Conservation (phyloP, 1,140 invertebrate genomes). For the Bacillus rossius region DNA sequence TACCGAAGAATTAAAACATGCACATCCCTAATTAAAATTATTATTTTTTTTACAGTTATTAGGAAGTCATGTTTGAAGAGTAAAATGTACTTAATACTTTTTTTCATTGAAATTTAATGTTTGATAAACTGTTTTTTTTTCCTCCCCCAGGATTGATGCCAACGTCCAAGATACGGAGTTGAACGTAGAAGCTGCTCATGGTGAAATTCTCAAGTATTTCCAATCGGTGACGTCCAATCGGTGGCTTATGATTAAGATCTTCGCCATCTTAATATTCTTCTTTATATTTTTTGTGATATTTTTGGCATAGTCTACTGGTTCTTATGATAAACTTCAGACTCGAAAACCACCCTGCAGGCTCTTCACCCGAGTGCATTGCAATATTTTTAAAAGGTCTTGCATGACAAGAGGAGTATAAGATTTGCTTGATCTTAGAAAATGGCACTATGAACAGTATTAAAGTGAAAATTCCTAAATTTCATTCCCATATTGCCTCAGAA, state of each 20-base stretch:
- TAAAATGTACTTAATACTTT: neutral
- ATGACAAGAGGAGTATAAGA: too few relatives aligned
- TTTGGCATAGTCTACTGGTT: constrained; percentile 55
- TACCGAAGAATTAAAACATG: too few relatives aligned
- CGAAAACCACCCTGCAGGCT: too few relatives aligned
- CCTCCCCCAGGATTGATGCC: constrained; percentile 78
- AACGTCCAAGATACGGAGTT: constrained; percentile 94
- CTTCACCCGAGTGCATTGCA: too few relatives aligned
- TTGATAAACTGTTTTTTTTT: constrained; percentile 16
- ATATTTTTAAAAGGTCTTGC: too few relatives aligned
- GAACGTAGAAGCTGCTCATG: constrained; percentile 96
- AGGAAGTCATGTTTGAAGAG: neutral
- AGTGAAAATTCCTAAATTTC: too few relatives aligned
- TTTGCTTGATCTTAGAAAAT: too few relatives aligned
- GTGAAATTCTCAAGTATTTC: constrained; percentile 97
- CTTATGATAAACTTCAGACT: too few relatives aligned
- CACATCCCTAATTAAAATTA: neutral
- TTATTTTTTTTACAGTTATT: neutral
- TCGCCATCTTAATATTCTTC: constrained; percentile 97
- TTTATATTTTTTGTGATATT: constrained; percentile 99
- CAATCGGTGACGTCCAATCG: constrained; percentile 95
- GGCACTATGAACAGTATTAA: too few relatives aligned
- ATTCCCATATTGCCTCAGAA: too few relatives aligned
- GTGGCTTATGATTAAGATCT: constrained; percentile 99
- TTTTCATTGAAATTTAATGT: neutral